These are phyloP conservation scores for Amphiura filiformis DNA, from an alignment of 35 echinoderm and acorn worm genomes.

Conservation along the genomic window DNA sequence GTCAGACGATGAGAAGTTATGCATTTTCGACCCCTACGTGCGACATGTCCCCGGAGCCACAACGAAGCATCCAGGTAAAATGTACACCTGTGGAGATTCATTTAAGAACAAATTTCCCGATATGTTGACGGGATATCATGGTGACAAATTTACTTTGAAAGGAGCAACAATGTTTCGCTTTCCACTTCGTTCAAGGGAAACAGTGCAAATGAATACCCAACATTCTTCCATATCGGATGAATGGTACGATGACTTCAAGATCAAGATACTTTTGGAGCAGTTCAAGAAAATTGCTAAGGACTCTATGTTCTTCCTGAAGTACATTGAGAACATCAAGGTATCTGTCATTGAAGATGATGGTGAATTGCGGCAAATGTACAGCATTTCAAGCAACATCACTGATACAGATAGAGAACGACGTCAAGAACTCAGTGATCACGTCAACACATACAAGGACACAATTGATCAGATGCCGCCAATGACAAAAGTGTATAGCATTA, in stretches of 20 bases:
- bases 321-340: slow-evolving; percentile 35
- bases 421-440: background rate
- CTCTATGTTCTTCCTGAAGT: slow-evolving; percentile 37
- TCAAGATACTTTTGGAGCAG: background rate
- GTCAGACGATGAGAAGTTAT: slow-evolving; percentile 39
- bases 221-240: slow-evolving; percentile 12
- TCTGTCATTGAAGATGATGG: slow-evolving; percentile 15
- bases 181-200: slow-evolving; percentile 22
- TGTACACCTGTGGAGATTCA: background rate
- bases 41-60: slow-evolving; percentile 20
- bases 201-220: background rate
- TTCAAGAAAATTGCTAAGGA: slow-evolving; percentile 33
- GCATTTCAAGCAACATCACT: background rate
- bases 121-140: slow-evolving; percentile 40
- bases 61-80: slow-evolving; percentile 15
- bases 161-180: slow-evolving; percentile 51
- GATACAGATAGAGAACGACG: slow-evolving; percentile 1
- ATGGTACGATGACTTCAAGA: background rate
- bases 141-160: slow-evolving; percentile 8
- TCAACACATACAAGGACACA: background rate
- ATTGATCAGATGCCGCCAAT: background rate
- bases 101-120: slow-evolving; percentile 25
- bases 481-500: slow-evolving; percentile 10
- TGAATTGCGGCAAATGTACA: background rate
- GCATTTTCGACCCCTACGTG: slow-evolving; percentile 64